phyloP scores from a whole-genome alignment of 2,888 invertebrate genomes.

The Noctuana brunneofusca region DNA sequence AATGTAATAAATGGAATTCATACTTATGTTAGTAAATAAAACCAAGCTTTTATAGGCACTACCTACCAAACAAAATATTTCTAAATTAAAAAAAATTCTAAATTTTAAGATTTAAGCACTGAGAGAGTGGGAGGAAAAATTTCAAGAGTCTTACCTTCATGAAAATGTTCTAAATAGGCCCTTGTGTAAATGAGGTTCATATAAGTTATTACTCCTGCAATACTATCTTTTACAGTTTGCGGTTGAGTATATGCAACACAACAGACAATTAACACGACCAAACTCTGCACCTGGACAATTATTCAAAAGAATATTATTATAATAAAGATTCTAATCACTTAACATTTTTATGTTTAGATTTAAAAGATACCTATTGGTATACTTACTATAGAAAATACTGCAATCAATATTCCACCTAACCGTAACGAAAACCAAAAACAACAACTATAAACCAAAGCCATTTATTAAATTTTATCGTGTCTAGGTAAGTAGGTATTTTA shows the following conservation, averaged over 20 bases:
- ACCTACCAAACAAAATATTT: too few species aligned
- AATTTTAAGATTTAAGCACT: too few species aligned
- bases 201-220: constrained; percentile 51
- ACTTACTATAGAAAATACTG: constrained; percentile 65
- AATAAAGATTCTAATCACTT: not conserved
- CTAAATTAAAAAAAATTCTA: too few species aligned
- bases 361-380: too few species aligned
- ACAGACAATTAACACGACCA: constrained; percentile 48
- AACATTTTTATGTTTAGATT: too few species aligned
- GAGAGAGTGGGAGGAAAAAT: not conserved
- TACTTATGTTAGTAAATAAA: too few species aligned
- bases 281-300: constrained; percentile 57
- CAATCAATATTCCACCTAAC: constrained; percentile 71
- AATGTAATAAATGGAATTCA: too few species aligned
- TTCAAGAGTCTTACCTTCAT: constrained; percentile 48
- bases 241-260: constrained; percentile 52
- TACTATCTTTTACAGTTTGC: constrained; percentile 49
- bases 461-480: constrained; percentile 38
- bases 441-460: constrained; percentile 75
- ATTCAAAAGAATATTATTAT: too few species aligned
- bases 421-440: constrained; percentile 78
- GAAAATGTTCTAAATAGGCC: constrained; percentile 53
- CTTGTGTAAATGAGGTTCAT: constrained; percentile 60
- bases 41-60: too few species aligned
- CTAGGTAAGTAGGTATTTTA: not conserved